Evolutionary conservation across 2,113 vertebrate species (phyloP), one percentile per base, ranked within the genome.

Genomic region (Pelecanus crispus): DNA sequence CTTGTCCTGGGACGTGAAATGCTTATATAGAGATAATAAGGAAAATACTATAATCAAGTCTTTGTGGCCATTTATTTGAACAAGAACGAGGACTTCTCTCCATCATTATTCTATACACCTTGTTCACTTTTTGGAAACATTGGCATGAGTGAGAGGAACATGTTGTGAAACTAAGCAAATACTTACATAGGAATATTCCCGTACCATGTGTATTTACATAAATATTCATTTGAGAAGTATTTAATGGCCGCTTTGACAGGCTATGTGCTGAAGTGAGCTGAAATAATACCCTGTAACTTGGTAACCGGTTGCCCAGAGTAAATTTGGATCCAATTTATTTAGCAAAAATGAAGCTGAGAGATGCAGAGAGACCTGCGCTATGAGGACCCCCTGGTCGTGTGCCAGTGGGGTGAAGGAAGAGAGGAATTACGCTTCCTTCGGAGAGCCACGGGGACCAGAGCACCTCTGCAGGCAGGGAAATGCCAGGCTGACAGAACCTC

Each of bases 91-190:
- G 55, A 45, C 62, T 97, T 78, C 86, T 85, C 91, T 89, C 92
- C 87, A 62, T 91, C 96, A 94, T 94, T 92, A 88, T 82, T 91
- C 86, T 88, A 93, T 93, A 89, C 92, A 94, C 84, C 93, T 94
- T 90, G 97, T 91, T 82, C 95, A 65, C 86, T 95, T 92, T 85
- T 91, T 38, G 86, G 91, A 95, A 95, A 95, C 96, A 49, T 95
- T 96, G 96, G 95, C 94, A 87, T 2, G 61, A 72, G 47, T 0
- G 29, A 94, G 91, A 87, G 97, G 95, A 97, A 97, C 95, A 89
- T 87, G 92, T 94, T 97, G 91, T 94, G 95, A 97, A 97, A 93
- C 95, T 85, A 34, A 95, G 96, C 96, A 97, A 97, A 97, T 58
- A 96, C 95, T 96, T 90, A 87, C 78, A 31, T 72, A 77, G 88